These are phyloP conservation scores for Eledona agricola DNA, from an alignment of 2,888 invertebrate species.

Conservation along the genomic window DNA sequence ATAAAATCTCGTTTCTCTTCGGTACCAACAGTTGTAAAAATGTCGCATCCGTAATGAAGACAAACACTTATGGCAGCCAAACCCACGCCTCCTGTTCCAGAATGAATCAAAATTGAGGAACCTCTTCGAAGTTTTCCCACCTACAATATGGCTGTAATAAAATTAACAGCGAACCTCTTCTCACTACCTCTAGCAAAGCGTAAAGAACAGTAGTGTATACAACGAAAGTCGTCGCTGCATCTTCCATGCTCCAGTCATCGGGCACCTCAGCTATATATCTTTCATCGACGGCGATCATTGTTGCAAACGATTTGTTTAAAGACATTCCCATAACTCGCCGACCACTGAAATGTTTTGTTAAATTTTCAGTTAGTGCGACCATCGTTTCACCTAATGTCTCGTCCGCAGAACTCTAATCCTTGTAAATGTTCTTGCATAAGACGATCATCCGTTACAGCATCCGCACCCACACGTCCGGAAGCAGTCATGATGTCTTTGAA, in stretches of 20 bases:
- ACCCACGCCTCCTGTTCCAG: constrained; percentile 76
- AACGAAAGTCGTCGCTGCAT: constrained; percentile 80
- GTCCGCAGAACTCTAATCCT: constrained; percentile 17
- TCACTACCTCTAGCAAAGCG: constrained; percentile 62
- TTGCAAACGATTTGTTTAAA: constrained; percentile 68
- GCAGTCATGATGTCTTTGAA: constrained; percentile 32
- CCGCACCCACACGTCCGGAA: constrained; percentile 6
- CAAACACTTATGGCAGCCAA: constrained; percentile 77
- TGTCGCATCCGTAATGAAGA: constrained; percentile 69
- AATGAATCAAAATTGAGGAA: constrained; percentile 63
- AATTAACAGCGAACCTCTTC: not conserved
- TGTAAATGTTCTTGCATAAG: constrained; percentile 1
- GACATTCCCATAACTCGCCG: constrained; percentile 74
- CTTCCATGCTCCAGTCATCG: constrained; percentile 75
- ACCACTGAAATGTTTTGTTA: constrained; percentile 61
- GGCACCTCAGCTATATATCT: constrained; percentile 73
- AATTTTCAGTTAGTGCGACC: constrained; percentile 56
- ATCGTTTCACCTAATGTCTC: constrained; percentile 44
- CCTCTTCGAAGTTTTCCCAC: constrained; percentile 12
- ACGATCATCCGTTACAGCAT: constrained; percentile 1
- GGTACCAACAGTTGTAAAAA: constrained; percentile 76
- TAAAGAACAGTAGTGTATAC: constrained; percentile 69
- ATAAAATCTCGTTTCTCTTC: constrained; percentile 72
- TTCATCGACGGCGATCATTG: constrained; percentile 67
- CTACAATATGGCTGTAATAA: not conserved